Evolutionary conservation across 2,113 vertebrate genomes (phyloP).

Genomic region (Proteles cristata): DNA sequence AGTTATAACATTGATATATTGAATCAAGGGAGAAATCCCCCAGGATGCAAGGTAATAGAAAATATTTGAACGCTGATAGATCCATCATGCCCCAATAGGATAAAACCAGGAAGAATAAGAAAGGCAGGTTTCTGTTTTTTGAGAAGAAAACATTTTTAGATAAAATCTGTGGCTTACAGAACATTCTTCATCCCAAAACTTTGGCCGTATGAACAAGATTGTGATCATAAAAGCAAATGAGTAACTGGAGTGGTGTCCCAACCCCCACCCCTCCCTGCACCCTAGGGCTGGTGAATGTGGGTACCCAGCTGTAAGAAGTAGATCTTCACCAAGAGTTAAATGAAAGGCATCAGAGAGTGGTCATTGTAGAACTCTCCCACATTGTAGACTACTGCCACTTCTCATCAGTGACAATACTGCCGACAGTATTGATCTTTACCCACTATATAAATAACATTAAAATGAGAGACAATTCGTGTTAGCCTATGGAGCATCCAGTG

Average conservation of each 20-base stretch:
- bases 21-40: not conserved
- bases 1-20: not conserved
- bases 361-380: not conserved
- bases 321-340: not conserved
- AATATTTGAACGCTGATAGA: not conserved
- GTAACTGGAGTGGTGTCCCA: not conserved
- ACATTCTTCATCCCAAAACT: not conserved
- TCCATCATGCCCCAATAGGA: not conserved
- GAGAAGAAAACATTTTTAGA: not conserved
- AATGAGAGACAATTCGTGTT: not conserved
- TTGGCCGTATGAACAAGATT: not conserved
- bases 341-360: not conserved
- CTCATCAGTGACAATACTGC: not conserved
- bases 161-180: not conserved
- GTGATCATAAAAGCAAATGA: not conserved
- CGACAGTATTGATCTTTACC: not conserved
- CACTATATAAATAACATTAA: not conserved
- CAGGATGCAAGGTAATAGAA: not conserved
- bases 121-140: not conserved
- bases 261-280: accelerated
- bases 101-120: not conserved
- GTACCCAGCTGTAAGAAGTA: not conserved
- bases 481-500: not conserved
- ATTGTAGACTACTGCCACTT: not conserved
- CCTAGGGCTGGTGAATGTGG: not conserved